phyloP scores from a whole-genome alignment of 2,113 vertebrate species.

The Arenaria interpres region DNA sequence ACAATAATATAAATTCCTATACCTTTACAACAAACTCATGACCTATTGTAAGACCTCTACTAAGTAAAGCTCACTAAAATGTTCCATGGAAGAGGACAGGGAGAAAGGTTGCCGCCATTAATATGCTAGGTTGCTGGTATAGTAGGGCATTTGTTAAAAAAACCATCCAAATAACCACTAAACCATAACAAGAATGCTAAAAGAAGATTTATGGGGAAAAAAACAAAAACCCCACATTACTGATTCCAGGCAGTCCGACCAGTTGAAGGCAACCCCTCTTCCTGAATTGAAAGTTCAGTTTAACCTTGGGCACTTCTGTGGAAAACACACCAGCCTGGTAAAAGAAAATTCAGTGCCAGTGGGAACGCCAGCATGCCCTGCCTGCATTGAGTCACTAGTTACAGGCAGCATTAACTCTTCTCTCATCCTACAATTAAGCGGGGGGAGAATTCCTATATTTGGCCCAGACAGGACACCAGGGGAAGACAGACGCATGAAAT shows the following conservation, averaged over 20 bases:
- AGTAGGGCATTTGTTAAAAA: neutral
- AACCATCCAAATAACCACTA: neutral
- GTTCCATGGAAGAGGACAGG: neutral
- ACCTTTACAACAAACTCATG: neutral
- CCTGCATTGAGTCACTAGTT: neutral
- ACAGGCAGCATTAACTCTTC: neutral
- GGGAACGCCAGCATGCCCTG: neutral
- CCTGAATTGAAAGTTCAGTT: neutral
- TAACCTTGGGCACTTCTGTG: neutral
- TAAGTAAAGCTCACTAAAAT: neutral
- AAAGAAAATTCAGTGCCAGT: neutral
- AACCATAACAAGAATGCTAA: neutral
- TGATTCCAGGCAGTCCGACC: neutral
- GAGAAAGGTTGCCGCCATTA: neutral
- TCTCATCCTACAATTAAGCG: neutral
- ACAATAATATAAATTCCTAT: neutral
- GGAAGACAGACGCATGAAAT: neutral
- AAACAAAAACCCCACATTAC: rapidly evolving
- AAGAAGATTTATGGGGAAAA: neutral
- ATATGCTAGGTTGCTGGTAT: neutral
- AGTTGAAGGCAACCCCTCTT: neutral
- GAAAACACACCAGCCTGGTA: neutral
- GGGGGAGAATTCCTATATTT: neutral
- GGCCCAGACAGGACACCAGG: neutral
- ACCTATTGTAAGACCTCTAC: neutral